Base-by-base conservation (phyloP, 2,113 vertebrate species). In the Apeltes quadracus region DNA sequence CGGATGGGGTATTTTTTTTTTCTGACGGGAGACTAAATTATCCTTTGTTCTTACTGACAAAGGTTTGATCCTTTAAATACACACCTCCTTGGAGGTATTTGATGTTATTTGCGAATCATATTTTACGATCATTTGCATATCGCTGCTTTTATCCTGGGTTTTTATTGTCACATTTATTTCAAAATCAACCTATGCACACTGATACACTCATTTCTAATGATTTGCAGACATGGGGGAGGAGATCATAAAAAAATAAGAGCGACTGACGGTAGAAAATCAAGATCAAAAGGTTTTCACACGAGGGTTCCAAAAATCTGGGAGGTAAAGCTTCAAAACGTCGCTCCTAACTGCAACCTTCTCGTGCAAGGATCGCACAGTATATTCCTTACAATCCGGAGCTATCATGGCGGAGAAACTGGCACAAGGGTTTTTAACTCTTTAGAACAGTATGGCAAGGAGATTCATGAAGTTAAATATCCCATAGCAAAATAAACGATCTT, bases 221-320 rank as follows among this genome's bases (percentile, higher is more conserved):
- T 23, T 57, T 32, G 16, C 16, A 43, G 48, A 61, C 2, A 29
- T 54, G 61, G 29, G 23, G 44, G n/a, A 44, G 29, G 48, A 23
- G 14, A 61, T 69, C 16, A 68, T 48, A 8, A 65, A 61, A 38
- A 15, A 63, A 22, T 34, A 3, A 51, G 22, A 23, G 50, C 50
- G 34, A 50, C 70, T 57, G 39, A 53, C 1, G 2, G 29, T 15
- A 25, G 44, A 46, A 57, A 75, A 51, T 75, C 12, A 0, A 69
- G 51, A 77, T 68, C 51, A 82, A 66, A 75, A 34, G 36, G 34
- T 43, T 72, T 63, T 80, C 32, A 57, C 22, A 11, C 18, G 56
- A 27, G 1, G 16, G 16, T 58, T 9, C 20, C 25, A 48, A 69
- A 69, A 58, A 65, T 23, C 23, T 20, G 55, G 5, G 2, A 5